Base-by-base conservation (phyloP, 2,888 invertebrate species). In the Biston stratarius region DNA sequence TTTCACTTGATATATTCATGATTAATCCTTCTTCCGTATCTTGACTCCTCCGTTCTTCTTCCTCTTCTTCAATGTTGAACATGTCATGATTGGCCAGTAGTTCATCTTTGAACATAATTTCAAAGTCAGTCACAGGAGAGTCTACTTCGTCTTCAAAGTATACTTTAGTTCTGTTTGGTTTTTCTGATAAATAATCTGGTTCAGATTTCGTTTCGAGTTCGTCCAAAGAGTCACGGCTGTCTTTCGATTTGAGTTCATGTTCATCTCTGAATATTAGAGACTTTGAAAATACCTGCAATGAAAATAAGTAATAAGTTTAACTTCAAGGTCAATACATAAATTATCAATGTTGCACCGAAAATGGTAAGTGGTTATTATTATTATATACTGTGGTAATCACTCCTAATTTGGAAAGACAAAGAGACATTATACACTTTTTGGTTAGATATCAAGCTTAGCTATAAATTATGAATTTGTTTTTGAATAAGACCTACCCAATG, bases 81-180 rank as follows among this genome's bases (percentile, higher is more conserved):
- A 94, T 94, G 48, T 90, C 89, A 61, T 91, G 83, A 47, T 84
- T 86, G 0, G 87, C 81, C 2, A 88, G 69, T 0, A 94, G 83
- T 80, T 94, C 94, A 70, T 94, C 94, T 83, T 94, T 94, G 79
- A 94, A 94, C 94, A 94, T 94, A 0, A 94, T 94, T 82, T 94
- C 94, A 60, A 94, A 94, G 79, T 94, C 94, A 1, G 94, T 93
- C 3, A 94, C 90, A 0, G 92, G 93, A 0, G 92, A 92, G 61
- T 94, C 89, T 0, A 93, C 89, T 81, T 94, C 94, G 44, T 94
- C 94, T 80, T 94, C 94, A 70, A 94, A 94, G 73, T 94, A 92
- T 0, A 94, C 94, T 75, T 93, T 93, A 24, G 92, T 92, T 69
- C 94, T 81, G 65, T 91, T 93, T 0, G 93, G 92, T 74, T 85